phyloP scores from a whole-genome alignment of 2,113 vertebrate genomes.

The Telmatochromis sp. region DNA sequence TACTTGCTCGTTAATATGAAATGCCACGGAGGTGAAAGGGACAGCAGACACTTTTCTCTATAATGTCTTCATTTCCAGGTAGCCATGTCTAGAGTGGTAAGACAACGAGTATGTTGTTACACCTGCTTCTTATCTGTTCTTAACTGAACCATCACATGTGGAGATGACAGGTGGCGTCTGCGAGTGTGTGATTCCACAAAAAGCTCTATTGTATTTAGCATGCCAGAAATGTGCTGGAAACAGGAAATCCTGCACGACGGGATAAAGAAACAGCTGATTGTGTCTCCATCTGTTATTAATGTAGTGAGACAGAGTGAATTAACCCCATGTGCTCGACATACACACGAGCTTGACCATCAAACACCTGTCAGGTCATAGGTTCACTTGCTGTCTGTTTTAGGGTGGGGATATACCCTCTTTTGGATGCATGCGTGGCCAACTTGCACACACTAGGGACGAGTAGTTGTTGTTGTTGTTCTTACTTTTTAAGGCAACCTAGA shows the following conservation, averaged over 20 bases:
- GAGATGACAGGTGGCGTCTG: constrained; percentile 32
- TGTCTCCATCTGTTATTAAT: constrained; percentile 43
- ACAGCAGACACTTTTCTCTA: neutral
- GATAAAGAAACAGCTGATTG: constrained; percentile 53
- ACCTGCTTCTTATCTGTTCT: constrained; percentile 42
- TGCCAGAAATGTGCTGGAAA: constrained; percentile 41
- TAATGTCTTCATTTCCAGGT: constrained; percentile 10
- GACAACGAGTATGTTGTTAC: constrained; percentile 3
- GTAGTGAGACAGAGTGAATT: constrained; percentile 22
- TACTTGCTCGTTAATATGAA: neutral
- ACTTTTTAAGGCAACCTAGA: neutral
- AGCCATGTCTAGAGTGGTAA: neutral
- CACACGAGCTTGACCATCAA: constrained; percentile 17
- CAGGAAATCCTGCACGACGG: constrained; percentile 54
- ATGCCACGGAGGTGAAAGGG: neutral
- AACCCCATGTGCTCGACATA: neutral
- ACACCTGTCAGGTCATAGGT: neutral
- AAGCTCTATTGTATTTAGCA: constrained; percentile 7
- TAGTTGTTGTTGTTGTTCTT: neutral
- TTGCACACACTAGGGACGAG: neutral
- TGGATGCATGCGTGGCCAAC: neutral
- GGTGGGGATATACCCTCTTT: neutral
- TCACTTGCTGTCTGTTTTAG: neutral
- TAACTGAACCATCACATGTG: neutral
- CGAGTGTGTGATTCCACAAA: neutral